These are phyloP conservation scores for Xanthia togata DNA, from an alignment of 2,888 invertebrate species.

Conservation along the genomic window DNA sequence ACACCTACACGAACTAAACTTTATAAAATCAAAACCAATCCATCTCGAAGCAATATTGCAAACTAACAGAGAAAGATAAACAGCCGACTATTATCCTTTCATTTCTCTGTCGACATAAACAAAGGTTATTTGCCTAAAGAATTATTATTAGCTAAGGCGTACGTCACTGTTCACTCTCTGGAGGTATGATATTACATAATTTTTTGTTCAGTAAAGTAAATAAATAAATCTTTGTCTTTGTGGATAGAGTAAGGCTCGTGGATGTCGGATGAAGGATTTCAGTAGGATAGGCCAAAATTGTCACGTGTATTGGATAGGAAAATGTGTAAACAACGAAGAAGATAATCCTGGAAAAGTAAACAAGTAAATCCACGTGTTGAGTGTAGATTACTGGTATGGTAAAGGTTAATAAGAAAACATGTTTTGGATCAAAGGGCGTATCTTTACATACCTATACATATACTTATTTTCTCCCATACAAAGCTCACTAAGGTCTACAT, in stretches of 20 bases:
- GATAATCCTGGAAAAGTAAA: neutral
- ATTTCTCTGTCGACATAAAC: constrained; percentile 13
- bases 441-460: neutral
- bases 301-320: neutral
- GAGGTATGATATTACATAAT: constrained; percentile 16
- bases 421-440: neutral
- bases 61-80: constrained; percentile 15
- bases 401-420: neutral
- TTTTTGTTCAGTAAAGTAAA: constrained; percentile 7
- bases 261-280: neutral
- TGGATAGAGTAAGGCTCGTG: neutral
- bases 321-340: neutral
- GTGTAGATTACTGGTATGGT: no score
- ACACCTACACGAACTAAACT: neutral
- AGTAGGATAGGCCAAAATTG: neutral
- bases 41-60: neutral
- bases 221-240: neutral
- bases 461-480: neutral
- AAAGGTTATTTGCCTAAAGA: constrained; percentile 35
- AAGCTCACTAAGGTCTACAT: no score
- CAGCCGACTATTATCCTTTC: constrained; percentile 24
- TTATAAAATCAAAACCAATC: constrained; percentile 11
- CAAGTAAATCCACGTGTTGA: neutral
- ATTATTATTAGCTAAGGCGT: constrained; percentile 20
- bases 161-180: constrained; percentile 21